Base-by-base conservation (phyloP, 1,140 invertebrate genomes). In the Drosophila suzukii region DNA sequence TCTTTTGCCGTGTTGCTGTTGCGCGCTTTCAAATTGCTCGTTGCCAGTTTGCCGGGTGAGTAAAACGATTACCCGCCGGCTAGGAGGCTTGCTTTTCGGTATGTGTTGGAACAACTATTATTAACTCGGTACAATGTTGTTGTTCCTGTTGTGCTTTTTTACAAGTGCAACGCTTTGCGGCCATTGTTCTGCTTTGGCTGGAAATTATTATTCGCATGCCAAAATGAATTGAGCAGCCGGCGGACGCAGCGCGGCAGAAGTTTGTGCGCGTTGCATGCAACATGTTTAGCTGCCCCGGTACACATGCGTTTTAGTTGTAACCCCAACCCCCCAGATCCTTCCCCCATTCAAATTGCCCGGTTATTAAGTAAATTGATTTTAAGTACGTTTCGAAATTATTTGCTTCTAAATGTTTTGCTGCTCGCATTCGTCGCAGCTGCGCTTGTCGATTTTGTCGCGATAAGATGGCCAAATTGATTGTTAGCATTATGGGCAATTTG, bases 321-420 rank as follows among this genome's bases (percentile, higher is more conserved):
- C 38, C 36, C 4, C 4, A 20, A 11, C 58, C 15, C 43, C 32
- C 49, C 50, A 27, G 27, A 2, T 27, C 27, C 27, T 27, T 15
- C 7, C 54, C 55, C 61, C 66, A 41, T 72, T 81, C 60, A 88
- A 91, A 91, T 91, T 91, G 68, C 83, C 84, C 81, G 63, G 89
- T 89, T 91, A 91, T 91, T 91, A 91, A 91, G 83, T 91, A 91
- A 91, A 91, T 91, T 91, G 89, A 91, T 89, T 91, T 91, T 91
- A 89, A 91, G 83, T 91, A 91, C 70, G 73, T 91, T 91, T 91
- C 73, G 44, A 90, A 89, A 80, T 85, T 81, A 89, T 89, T 89
- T 90, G 53, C 85, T 56, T 89, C 81, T 89, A 89, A 89, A 89
- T 89, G 84, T 89, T 89, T 89, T 89, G 84, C 75, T 78, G 82